Conservation (phyloP, 2,113 vertebrate species). For the Pyrgilauda ruficollis region DNA sequence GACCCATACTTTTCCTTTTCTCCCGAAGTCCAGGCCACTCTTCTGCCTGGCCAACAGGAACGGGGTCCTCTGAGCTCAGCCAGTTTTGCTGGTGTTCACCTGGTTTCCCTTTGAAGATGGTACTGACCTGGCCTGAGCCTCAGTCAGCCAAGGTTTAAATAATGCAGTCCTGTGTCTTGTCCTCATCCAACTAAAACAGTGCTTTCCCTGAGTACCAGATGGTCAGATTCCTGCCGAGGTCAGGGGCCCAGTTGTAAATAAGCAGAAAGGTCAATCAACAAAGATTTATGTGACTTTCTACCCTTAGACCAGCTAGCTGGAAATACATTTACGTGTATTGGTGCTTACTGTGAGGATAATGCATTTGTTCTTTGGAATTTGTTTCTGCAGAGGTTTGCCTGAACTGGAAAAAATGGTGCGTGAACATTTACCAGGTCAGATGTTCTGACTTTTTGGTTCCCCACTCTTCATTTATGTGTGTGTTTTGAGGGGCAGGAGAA, state of each 20-base stretch:
- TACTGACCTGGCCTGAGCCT: neutral
- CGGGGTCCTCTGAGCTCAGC: accelerated
- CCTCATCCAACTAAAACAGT: neutral
- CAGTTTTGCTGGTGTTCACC: neutral
- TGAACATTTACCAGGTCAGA: neutral
- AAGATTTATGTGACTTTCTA: neutral
- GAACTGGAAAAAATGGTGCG: neutral
- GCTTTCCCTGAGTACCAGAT: neutral
- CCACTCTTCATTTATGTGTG: neutral
- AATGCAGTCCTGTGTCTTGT: no score
- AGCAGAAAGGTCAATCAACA: neutral
- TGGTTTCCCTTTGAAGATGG: neutral
- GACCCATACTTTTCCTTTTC: neutral
- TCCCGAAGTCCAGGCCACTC: no score
- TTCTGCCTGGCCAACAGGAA: neutral
- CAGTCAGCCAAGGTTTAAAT: neutral
- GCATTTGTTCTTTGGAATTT: neutral
- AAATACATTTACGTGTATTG: neutral
- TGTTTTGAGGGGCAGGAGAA: neutral
- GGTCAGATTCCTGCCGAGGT: neutral
- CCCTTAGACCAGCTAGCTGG: neutral
- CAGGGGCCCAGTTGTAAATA: neutral
- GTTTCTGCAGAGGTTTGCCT: neutral
- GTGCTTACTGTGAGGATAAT: neutral
- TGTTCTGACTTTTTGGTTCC: neutral